These are phyloP conservation scores for Myotis pilosus DNA, from an alignment of 2,797 vertebrate genomes.

Conservation along the genomic window DNA sequence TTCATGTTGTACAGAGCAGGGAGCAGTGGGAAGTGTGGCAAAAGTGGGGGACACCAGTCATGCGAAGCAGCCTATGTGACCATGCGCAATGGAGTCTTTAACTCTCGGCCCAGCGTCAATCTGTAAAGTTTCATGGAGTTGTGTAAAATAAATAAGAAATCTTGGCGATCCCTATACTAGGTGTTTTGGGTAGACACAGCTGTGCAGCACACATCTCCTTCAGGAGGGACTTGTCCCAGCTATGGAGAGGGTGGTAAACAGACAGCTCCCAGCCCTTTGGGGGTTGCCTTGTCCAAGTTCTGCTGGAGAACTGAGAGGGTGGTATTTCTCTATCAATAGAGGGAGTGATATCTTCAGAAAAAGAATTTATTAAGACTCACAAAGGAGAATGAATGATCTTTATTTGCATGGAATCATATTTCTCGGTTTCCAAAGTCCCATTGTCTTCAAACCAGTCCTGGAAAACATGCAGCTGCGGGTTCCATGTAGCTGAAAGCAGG, in stretches of 20 bases:
- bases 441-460: too few species aligned
- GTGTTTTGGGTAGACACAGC: not conserved
- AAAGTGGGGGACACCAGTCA: not conserved
- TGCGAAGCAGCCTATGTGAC: not conserved
- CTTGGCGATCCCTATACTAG: rapidly evolving
- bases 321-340: too few species aligned
- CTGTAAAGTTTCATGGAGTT: not conserved
- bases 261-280: too few species aligned
- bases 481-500: too few species aligned
- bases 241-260: not conserved
- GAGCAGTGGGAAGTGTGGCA: not conserved
- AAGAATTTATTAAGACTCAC: too few species aligned
- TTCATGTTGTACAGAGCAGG: not conserved
- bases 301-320: too few species aligned
- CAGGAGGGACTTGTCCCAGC: not conserved
- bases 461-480: too few species aligned
- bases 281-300: not conserved
- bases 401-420: too few species aligned
- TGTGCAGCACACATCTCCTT: not conserved
- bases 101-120: not conserved
- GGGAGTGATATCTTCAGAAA: too few species aligned
- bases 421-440: too few species aligned
- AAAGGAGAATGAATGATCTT: too few species aligned
- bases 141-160: not conserved
- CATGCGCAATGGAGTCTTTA: not conserved